Evolutionary conservation across 2,888 invertebrate genomes (phyloP).

Genomic region (Tenthredo scrophulariae): DNA sequence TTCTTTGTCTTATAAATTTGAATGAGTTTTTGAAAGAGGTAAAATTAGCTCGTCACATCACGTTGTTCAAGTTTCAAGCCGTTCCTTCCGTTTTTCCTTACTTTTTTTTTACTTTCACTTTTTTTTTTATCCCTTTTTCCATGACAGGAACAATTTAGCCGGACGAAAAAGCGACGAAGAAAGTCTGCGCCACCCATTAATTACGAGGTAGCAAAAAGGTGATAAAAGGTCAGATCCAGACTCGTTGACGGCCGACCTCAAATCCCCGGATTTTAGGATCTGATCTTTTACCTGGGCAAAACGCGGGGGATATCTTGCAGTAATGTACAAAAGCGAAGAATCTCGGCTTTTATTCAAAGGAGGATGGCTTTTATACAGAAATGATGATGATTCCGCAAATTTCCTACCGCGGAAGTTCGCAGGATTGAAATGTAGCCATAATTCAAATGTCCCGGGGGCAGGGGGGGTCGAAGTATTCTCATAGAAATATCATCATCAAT

Average conservation of each 20-base stretch:
- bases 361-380: background rate
- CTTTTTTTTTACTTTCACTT: background rate
- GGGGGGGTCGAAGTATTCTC: background rate
- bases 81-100: background rate
- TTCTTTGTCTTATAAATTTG: constrained; percentile 7
- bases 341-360: background rate
- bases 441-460: background rate
- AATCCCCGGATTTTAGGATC: constrained; percentile 38
- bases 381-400: background rate
- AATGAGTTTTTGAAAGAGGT: constrained; percentile 26
- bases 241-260: constrained; percentile 33
- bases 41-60: constrained; percentile 39
- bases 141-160: constrained; percentile 43
- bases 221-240: constrained; percentile 43
- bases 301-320: background rate
- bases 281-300: background rate
- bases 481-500: background rate
- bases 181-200: constrained; percentile 35
- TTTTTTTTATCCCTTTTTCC: background rate
- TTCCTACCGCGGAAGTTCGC: background rate
- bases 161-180: constrained; percentile 20
- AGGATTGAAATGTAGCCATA: background rate
- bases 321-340: background rate
- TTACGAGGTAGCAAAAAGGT: constrained; percentile 41
- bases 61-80: constrained; percentile 24